Evolutionary conservation across 2,888 invertebrate species (phyloP).

Genomic region (Andrena flavipes): DNA sequence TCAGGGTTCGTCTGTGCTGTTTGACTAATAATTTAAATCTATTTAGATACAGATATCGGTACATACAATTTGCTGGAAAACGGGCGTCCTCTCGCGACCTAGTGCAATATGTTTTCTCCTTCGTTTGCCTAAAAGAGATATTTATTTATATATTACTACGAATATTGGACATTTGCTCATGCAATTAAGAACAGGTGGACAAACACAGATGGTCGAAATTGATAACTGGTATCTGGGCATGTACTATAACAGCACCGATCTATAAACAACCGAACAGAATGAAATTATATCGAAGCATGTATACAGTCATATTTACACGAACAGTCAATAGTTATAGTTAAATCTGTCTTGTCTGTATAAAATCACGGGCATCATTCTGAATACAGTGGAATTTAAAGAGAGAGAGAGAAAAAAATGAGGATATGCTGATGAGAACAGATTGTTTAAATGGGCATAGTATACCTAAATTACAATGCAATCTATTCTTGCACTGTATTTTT

Average conservation of each 20-base stretch:
- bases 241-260: conserved; percentile 52
- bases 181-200: conserved; percentile 6
- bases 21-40: conserved; percentile 40
- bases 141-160: conserved; percentile 9
- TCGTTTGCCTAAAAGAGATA: background rate
- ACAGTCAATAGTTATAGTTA: conserved; percentile 63
- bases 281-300: conserved; percentile 49
- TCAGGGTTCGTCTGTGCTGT: conserved; percentile 63
- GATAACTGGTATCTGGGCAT: conserved; percentile 58
- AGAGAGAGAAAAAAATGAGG: background rate
- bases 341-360: conserved; percentile 53
- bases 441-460: conserved; percentile 50
- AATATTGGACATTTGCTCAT: conserved; percentile 28
- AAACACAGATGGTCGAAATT: conserved; percentile 29
- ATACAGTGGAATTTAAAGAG: conserved; percentile 22
- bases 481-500: conserved; percentile 55
- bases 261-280: conserved; percentile 31
- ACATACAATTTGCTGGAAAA: background rate
- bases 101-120: conserved; percentile 29
- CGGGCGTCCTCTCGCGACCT: background rate
- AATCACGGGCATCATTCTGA: conserved; percentile 19
- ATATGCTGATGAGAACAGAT: conserved; percentile 44
- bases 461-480: conserved; percentile 50
- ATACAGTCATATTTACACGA: conserved; percentile 52
- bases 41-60: conserved; percentile 54